Base-by-base conservation (phyloP, 2,888 invertebrate species). In the Nomada ferruginata region DNA sequence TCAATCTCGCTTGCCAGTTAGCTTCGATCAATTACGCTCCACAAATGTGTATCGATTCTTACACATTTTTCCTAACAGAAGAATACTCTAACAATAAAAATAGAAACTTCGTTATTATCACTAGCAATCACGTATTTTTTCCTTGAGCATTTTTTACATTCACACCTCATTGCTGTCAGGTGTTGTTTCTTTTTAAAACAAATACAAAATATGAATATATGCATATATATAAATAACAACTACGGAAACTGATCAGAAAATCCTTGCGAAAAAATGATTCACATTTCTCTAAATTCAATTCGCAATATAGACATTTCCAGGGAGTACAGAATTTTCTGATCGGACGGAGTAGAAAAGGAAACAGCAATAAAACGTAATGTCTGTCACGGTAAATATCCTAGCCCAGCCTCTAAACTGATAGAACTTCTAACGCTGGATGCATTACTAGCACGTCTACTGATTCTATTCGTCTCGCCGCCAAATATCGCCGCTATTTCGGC, bases 401-500 rank as follows among this genome's bases (percentile, higher is more conserved):
- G 79, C 23, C 93, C 93, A 78, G 93, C 93, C 69, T 93, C 93
- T 47, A 93, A 79, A 65, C 93, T 93, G 11, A 92, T 89, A 0
- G 93, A 93, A 73, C 93, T 93, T 59, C 89, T 90, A 20, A 91
- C 85, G 78, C 93, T 93, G 20, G 93, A 93, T 0, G 91, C 90
- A 53, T 92, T 93, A 74, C 92, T 91, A 13, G 90, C 79, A 68
- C 93, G 84, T 75, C 92, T 90, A 52, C 91, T 90, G 11, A 89
- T 85, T 52, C 91, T 89, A 42, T 83, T 71, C 23, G 87, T 89
- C 90, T 86, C 87, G 91, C 97, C 96, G 91, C 97, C 97, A 92
- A 98, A 98, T 44, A 98, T 94, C 0, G 97, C 98, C 0, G 97
- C 98, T 90, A 98, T 97, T 93, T 98, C 98, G 0, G 97, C 97